Conservation (phyloP, 2,888 invertebrate species). For the Tridacna crocea region DNA sequence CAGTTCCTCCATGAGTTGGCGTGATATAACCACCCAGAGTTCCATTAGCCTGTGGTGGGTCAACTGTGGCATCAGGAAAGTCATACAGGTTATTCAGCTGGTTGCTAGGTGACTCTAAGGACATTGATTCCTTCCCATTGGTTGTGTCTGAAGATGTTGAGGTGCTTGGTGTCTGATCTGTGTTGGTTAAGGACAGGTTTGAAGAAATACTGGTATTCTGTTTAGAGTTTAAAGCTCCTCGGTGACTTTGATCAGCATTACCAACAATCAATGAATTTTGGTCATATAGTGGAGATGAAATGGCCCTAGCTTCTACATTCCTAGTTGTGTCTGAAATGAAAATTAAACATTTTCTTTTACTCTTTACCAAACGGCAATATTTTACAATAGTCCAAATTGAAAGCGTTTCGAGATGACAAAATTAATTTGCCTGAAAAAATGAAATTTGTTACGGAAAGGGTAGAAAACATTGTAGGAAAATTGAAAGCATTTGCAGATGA, state of each 20-base stretch:
- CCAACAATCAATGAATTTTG: background rate
- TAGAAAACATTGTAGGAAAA: background rate
- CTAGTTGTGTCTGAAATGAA: conserved; percentile 10
- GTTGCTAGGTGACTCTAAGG: background rate
- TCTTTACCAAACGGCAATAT: too few species aligned
- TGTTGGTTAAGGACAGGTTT: background rate
- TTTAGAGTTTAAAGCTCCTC: background rate
- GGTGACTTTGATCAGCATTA: background rate
- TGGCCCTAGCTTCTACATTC: background rate
- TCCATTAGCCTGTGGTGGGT: background rate
- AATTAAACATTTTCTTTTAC: background rate
- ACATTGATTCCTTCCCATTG: background rate
- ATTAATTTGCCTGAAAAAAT: too few species aligned
- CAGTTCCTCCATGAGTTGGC: conserved; percentile 1
- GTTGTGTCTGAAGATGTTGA: conserved; percentile 1
- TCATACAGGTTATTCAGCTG: background rate
- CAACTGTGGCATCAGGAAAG: background rate
- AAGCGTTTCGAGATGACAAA: too few species aligned
- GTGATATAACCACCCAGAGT: background rate
- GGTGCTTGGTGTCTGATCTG: background rate
- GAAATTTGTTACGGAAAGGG: too few species aligned
- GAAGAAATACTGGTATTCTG: background rate
- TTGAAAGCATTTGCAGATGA: too few species aligned
- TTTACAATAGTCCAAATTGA: too few species aligned
- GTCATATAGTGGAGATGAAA: conserved; percentile 9